Percentiles rank a stretch among this genome's conserved stretches.
Conservation (phyloP, 2,113 vertebrate species). For the Nymphicus hollandicus region DNA sequence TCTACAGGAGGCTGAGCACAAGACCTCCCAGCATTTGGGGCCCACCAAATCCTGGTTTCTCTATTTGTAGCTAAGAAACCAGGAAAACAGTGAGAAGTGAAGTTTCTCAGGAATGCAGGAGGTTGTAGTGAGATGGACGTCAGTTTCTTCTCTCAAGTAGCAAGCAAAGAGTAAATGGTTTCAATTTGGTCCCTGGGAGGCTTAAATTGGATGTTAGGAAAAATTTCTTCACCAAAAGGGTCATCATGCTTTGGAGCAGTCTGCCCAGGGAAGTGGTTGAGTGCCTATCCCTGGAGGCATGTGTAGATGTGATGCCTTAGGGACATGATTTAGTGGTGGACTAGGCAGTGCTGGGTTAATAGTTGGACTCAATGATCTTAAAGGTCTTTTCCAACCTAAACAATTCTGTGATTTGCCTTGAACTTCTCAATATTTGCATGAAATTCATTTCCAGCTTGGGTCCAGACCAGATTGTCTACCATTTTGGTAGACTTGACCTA, state of each 20-base stretch:
- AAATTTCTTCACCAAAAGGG: background rate
- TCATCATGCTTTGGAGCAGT: background rate
- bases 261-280: background rate
- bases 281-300: background rate
- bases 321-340: background rate
- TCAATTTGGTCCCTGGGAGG: background rate
- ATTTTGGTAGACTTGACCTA: background rate
- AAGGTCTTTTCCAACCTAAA: background rate
- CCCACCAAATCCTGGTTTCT: background rate
- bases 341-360: background rate
- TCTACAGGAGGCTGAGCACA: background rate
- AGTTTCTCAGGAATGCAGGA: background rate
- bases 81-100: background rate
- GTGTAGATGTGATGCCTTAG: background rate
- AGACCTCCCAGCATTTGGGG: constrained; percentile 37
- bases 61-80: background rate
- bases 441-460: background rate
- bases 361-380: background rate
- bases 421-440: background rate
- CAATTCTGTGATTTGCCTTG: background rate
- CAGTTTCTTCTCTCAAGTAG: background rate
- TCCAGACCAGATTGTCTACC: background rate
- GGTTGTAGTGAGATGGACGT: background rate
- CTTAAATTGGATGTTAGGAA: background rate
- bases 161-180: background rate